Conservation (phyloP, 2,797 vertebrate species). For the Amblyraja radiata region DNA sequence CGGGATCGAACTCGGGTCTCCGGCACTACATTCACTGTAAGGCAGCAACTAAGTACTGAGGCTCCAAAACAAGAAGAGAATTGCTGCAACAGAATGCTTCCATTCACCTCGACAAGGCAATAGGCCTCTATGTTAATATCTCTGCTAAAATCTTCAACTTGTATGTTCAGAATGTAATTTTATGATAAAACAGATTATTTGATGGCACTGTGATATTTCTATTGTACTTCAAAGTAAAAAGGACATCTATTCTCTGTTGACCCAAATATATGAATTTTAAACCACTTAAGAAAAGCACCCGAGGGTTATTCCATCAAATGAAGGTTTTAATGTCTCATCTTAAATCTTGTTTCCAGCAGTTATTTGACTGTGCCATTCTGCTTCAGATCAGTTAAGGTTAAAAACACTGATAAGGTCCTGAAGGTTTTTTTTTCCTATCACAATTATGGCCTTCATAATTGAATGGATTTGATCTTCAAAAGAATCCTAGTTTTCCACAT, state of each 20-base stretch:
- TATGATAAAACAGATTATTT: not conserved
- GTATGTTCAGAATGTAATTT: not conserved
- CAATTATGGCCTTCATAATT: not conserved
- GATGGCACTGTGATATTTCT: not conserved
- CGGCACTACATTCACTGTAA: no score
- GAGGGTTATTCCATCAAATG: not conserved
- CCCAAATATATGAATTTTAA: not conserved
- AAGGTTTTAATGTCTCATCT: not conserved
- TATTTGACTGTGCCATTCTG: not conserved
- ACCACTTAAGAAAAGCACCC: not conserved
- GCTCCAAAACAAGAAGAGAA: not conserved
- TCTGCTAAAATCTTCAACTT: not conserved
- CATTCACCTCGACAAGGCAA: not conserved
- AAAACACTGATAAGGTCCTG: not conserved
- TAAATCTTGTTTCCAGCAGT: not conserved
- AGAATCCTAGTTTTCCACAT: not conserved
- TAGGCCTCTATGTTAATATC: not conserved
- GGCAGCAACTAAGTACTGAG: no score
- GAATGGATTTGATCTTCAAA: not conserved
- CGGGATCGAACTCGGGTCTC: no score
- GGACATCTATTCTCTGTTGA: not conserved
- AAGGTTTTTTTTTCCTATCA: not conserved
- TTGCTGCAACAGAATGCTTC: not conserved
- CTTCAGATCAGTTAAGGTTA: not conserved
- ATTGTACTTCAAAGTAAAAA: not conserved